Percentiles rank a stretch among this genome's conserved stretches.
Evolutionary conservation across 2,888 invertebrate species (phyloP).

Genomic region (Sarcophaga caerulescens): DNA sequence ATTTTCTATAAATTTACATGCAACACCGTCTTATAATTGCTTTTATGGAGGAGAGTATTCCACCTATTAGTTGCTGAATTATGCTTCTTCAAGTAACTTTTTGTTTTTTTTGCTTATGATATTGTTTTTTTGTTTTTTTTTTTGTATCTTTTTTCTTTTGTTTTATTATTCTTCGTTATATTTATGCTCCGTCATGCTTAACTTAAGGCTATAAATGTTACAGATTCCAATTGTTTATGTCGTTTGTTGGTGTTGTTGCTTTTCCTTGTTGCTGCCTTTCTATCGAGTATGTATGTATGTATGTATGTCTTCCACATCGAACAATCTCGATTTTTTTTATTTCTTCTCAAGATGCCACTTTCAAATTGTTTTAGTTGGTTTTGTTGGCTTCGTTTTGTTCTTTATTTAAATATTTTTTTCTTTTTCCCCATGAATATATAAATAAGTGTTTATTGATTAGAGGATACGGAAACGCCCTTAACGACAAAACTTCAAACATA

Average conservation of each 20-base stretch:
- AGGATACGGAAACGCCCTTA: conserved; percentile 51
- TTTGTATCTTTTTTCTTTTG: not conserved
- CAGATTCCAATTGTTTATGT: conserved; percentile 28
- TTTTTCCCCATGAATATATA: conserved; percentile 23
- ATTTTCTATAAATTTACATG: not conserved
- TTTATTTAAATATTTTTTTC: conserved; percentile 35
- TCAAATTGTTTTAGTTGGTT: conserved; percentile 5
- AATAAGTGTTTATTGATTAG: conserved; percentile 59
- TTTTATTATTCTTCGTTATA: not conserved
- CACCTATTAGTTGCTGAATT: not conserved
- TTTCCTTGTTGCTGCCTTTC: not conserved
- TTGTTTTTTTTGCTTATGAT: too few relatives aligned
- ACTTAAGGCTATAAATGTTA: conserved; percentile 44
- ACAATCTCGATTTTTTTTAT: not conserved
- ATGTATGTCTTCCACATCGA: not conserved
- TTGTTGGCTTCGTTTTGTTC: conserved; percentile 3
- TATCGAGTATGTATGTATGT: not conserved
- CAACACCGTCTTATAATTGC: not conserved
- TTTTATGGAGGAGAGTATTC: not conserved
- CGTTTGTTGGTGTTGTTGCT: not conserved
- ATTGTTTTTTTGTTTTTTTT: not conserved
- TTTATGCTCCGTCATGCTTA: conserved; percentile 36
- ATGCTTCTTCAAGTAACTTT: not conserved
- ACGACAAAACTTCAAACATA: conserved; percentile 12
- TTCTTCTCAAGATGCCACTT: conserved; percentile 1